Evolutionary conservation across 1,140 invertebrate genomes (phyloP).

Genomic region (Pseudomyrmex cubaensis): DNA sequence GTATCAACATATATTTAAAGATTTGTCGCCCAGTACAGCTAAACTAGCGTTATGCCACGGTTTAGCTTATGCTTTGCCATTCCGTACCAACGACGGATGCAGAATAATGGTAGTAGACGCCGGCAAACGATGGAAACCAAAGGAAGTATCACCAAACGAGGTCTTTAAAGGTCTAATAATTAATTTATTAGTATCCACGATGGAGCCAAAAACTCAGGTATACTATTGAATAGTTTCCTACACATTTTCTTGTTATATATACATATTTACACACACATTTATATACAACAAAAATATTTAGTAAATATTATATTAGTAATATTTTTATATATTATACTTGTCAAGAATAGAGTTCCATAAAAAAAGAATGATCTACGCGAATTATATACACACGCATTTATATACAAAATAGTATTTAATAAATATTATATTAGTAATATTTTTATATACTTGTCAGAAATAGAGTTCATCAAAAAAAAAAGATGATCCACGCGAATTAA

Average conservation of each 20-base stretch:
- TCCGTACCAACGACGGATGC: constrained; percentile 85
- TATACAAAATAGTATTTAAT: too few relatives aligned
- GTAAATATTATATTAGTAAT: too few relatives aligned
- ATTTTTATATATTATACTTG: too few relatives aligned
- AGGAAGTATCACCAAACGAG: constrained; percentile 85
- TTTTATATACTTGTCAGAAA: too few relatives aligned
- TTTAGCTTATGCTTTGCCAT: constrained; percentile 86
- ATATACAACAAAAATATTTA: too few relatives aligned
- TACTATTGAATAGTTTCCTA: background rate
- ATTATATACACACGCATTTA: background rate
- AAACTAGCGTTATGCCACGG: constrained; percentile 84
- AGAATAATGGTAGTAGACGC: constrained; percentile 86
- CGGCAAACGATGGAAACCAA: constrained; percentile 89
- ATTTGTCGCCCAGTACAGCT: constrained; percentile 85
- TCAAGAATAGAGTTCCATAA: too few relatives aligned
- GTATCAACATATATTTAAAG: constrained; percentile 85
- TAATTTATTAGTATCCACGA: constrained; percentile 87
- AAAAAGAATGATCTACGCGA: background rate
- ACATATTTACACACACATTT: too few relatives aligned
- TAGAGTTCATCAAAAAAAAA: too few relatives aligned
- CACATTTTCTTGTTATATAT: too few relatives aligned
- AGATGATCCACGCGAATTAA: background rate
- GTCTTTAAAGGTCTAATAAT: constrained; percentile 87
- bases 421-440: too few relatives aligned
- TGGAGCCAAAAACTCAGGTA: constrained; percentile 88